Evolutionary conservation across 2,113 vertebrate species (phyloP).

Genomic region (human): DNA sequence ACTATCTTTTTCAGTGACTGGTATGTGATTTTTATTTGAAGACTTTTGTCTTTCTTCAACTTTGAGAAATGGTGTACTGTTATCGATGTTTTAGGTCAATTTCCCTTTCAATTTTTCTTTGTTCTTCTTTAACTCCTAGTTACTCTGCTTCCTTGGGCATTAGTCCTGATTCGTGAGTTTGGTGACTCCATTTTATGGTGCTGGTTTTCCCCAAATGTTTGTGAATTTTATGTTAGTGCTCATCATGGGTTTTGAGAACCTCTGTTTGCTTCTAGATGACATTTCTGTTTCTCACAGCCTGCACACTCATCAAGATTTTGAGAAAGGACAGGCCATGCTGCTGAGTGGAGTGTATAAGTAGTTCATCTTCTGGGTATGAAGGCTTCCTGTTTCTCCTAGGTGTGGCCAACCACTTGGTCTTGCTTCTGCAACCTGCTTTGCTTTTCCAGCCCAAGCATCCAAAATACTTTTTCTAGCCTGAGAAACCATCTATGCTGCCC

Average conservation of each 20-base stretch:
- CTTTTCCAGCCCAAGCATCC: not conserved
- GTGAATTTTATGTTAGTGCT: not conserved
- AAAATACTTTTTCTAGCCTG: not conserved
- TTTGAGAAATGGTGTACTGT: constrained; percentile 22
- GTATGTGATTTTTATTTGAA: constrained; percentile 19
- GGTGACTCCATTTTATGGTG: not conserved
- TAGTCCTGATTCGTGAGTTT: not conserved
- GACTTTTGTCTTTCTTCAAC: constrained; percentile 41
- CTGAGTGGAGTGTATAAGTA: not conserved
- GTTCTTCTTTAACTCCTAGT: not conserved
- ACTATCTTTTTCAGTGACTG: not conserved
- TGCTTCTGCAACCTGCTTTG: not conserved
- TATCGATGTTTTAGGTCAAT: not conserved
- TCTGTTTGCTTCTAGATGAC: not conserved
- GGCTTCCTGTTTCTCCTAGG: not conserved
- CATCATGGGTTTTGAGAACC: not conserved
- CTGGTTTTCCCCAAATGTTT: not conserved
- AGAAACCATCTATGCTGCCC: not conserved
- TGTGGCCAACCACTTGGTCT: not conserved
- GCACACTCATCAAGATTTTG: not conserved
- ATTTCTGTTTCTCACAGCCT: not conserved
- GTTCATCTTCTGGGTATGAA: not conserved
- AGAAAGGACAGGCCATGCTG: not conserved
- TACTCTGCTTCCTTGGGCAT: not conserved
- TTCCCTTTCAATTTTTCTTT: not conserved